Base-by-base conservation (phyloP, 2,888 invertebrate genomes). In the Agrochola circellaris region DNA sequence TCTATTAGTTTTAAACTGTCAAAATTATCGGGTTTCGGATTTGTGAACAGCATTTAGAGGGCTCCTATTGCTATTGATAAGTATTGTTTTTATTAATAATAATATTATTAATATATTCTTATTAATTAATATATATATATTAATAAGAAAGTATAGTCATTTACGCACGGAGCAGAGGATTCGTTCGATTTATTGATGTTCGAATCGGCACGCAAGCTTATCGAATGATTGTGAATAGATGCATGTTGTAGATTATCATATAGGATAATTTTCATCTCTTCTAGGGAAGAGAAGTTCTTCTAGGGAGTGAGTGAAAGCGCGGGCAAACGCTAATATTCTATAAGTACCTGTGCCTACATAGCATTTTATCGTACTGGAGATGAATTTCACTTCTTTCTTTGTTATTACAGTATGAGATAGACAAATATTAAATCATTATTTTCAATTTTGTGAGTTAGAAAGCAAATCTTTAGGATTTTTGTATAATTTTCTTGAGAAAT, bases 401-500 rank as follows among this genome's bases (percentile, higher is more conserved):
- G n/a, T 42, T 65, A 38, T 65, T 56, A 64, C 11, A 45, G 20
- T 51, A 62, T 17, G 13, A 34, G 38, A 26, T 54, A 26, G 42
- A 45, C 34, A 69, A 51, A 54, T 26, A 20, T 30, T 17, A 4
- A 23, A 45, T 51, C 45, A 61, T 61, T 61, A 80, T 80, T 77
- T 54, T 54, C 26, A 26, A 56, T 54, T 17, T 79, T 20, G 2
- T 58, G 42, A 42, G 20, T 51, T 51, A 15, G 17, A 61, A 51
- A 42, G 6, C 6, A 56, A 64, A 38, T 77, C 26, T 38, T 34
- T 51, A 20, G 23, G 1, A 26, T 42, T 5, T 51, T 8, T 4
- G 9, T 34, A 62, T 64, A 8, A 17, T 42, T 77, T 77, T 81
- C 15, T 73, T 4, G 42, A 51, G 48, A 48, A 74, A n/a, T 51